phyloP scores from a whole-genome alignment of 2,888 invertebrate species.

The Didymodactylos carnosus region DNA sequence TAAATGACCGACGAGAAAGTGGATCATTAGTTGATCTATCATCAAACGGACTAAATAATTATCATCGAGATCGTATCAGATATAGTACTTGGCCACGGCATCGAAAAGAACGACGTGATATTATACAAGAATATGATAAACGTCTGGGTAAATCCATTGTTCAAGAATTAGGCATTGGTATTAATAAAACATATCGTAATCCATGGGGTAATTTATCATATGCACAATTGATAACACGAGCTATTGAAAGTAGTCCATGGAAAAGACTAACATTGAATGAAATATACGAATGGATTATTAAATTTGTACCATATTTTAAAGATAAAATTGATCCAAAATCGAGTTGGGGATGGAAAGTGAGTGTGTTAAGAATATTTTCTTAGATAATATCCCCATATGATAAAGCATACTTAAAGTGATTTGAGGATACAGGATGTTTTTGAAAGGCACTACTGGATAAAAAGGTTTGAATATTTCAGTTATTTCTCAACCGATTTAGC shows the following conservation, averaged over 20 bases:
- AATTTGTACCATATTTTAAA: constrained; percentile 96
- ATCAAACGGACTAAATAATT: neutral
- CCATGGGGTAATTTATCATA: constrained; percentile 87
- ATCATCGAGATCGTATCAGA: neutral
- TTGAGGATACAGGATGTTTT: no score
- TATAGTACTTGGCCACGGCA: neutral
- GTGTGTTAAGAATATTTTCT: no score
- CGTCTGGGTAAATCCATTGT: constrained; percentile 8
- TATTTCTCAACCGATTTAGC: no score
- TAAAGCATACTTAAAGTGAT: no score
- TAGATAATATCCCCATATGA: no score
- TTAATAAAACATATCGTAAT: constrained; percentile 23
- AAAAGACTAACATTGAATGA: constrained; percentile 86
- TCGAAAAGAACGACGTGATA: constrained; percentile 3
- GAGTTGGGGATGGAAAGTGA: constrained; percentile 99
- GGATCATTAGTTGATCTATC: neutral
- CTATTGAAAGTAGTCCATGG: constrained; percentile 83
- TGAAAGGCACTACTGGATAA: no score
- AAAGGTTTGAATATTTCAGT: no score
- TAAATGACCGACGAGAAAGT: no score
- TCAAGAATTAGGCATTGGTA: constrained; percentile 5
- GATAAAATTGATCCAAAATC: constrained; percentile 98
- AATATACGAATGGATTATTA: constrained; percentile 99
- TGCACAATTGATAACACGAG: constrained; percentile 95
- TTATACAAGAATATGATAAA: constrained; percentile 11